phyloP scores from a whole-genome alignment of 1,140 invertebrate genomes.

The Coenobita brevimanus region DNA sequence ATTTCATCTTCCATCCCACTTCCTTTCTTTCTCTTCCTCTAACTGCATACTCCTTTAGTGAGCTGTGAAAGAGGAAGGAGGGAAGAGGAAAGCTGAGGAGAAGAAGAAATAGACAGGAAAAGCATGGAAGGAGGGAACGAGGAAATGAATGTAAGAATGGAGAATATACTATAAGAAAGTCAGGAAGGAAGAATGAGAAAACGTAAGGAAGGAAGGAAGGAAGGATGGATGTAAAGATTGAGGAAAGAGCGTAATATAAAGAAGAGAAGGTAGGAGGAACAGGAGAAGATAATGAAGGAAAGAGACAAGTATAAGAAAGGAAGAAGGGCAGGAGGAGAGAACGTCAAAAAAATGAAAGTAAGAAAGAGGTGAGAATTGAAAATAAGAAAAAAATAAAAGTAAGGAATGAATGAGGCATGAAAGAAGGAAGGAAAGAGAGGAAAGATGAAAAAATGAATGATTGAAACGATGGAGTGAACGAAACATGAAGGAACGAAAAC shows the following conservation, averaged over 20 bases:
- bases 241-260: too few relatives aligned
- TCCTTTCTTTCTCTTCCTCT: slow-evolving; percentile 11
- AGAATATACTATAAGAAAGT: not conserved
- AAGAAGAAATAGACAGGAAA: not conserved
- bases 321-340: not conserved
- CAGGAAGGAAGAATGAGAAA: not conserved
- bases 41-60: not conserved
- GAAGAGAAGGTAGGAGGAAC: too few relatives aligned
- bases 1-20: too few relatives aligned
- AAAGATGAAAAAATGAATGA: too few relatives aligned
- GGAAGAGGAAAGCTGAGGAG: not conserved
- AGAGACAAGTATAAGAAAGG: not conserved
- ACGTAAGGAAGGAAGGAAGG: not conserved
- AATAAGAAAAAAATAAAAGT: not conserved
- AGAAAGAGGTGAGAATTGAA: not conserved
- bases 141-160: too few relatives aligned
- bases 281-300: too few relatives aligned
- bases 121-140: not conserved
- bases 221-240: not conserved
- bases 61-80: not conserved
- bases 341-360: not conserved
- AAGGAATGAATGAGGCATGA: not conserved
- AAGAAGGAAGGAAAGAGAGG: too few relatives aligned
- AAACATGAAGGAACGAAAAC: too few relatives aligned
- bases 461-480: too few relatives aligned